Conservation (phyloP, 2,797 vertebrate species). For the Molossus alvarezi region DNA sequence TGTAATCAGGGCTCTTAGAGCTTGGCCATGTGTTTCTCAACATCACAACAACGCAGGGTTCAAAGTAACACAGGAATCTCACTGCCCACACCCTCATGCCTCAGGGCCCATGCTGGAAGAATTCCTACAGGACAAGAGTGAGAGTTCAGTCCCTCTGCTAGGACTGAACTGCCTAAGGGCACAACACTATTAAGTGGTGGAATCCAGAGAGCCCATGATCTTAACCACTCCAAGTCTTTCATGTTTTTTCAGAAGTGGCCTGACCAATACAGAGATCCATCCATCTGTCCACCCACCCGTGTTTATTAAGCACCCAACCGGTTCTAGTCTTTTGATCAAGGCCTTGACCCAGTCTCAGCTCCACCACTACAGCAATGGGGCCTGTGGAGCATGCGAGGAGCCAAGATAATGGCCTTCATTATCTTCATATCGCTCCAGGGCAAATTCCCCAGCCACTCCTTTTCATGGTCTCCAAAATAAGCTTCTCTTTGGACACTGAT, state of each 20-base stretch:
- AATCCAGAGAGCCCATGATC: neutral
- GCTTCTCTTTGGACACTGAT: neutral
- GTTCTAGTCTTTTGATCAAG: neutral
- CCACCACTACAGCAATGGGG: neutral
- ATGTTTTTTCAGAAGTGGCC: neutral
- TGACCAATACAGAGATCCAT: neutral
- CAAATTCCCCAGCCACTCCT: neutral
- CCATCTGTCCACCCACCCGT: neutral
- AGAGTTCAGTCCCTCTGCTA: neutral
- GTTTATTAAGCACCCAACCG: neutral
- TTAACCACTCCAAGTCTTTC: neutral
- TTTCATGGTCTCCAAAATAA: neutral
- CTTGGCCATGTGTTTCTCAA: neutral
- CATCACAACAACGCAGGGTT: neutral
- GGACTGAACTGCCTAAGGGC: neutral
- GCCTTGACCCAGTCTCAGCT: neutral
- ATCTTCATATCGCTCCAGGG: neutral
- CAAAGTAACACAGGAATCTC: neutral
- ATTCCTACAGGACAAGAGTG: neutral
- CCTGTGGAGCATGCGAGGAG: neutral
- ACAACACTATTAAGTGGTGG: neutral
- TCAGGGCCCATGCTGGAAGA: neutral
- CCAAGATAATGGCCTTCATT: neutral
- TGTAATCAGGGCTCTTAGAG: neutral
- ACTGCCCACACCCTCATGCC: neutral